Conservation (phyloP, 2,113 vertebrate genomes). For the Tragelaphus strepsiceros region DNA sequence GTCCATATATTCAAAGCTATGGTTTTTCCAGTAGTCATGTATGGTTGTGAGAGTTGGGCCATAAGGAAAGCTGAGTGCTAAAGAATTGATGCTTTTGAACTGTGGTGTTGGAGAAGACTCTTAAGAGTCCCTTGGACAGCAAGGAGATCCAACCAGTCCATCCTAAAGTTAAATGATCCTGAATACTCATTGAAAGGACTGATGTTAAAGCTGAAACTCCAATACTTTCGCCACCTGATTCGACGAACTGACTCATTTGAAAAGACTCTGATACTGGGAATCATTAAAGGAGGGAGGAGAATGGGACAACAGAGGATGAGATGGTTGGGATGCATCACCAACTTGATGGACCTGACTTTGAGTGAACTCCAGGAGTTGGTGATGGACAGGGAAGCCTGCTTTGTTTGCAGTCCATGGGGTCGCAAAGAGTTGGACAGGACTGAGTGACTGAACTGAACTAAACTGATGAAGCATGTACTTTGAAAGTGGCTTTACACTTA, state of each 20-base stretch:
- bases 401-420: background rate
- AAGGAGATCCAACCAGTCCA: background rate
- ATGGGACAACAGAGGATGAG: background rate
- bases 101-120: background rate
- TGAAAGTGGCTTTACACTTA: background rate
- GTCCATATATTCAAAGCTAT: background rate
- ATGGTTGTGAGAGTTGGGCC: background rate
- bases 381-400: background rate
- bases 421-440: background rate
- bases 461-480: background rate
- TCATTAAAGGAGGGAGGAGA: background rate
- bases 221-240: background rate
- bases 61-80: background rate
- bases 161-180: background rate
- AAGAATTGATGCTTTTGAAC: background rate
- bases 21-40: background rate
- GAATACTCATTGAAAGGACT: background rate
- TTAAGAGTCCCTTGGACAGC: background rate
- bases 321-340: background rate
- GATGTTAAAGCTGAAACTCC: background rate
- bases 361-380: background rate
- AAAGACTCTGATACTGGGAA: background rate
- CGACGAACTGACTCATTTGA: accelerated
- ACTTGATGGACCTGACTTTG: background rate
- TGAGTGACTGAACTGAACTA: background rate